Base-by-base conservation (phyloP, 2,797 vertebrate species). In the Brotula barbata region DNA sequence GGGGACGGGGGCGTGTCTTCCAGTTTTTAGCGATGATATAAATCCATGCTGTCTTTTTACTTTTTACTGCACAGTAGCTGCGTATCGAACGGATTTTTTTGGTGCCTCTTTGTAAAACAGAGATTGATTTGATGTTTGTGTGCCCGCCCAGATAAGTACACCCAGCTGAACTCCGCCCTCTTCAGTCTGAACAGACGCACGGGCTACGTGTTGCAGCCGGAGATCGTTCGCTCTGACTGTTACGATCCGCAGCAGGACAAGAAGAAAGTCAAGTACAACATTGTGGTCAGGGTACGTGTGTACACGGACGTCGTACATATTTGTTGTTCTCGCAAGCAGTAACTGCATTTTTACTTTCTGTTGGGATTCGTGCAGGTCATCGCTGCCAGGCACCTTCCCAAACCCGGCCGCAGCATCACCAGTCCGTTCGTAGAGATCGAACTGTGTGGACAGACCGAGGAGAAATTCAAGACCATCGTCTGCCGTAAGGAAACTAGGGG, bases 381-480 rank as follows among this genome's bases (percentile, higher is more conserved):
- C 1, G 97, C 92, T 36, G 97, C 97, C 64, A 89, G 97, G 45
- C 97, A 99, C 75, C 93, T 99, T 3, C 97, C 97, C 5, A 98
- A 96, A 61, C 89, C 78, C 1, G 92, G 95, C 3, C 92, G 97
- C 56, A 95, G 94, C 72, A 98, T 99, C 0, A 91, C 92, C 11
- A 98, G 95, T 72, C 97, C 97, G 1, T 99, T 99, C 51, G 94
- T 99, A 19, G 97, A 99, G 80, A 86, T 99, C 1, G 97, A 99
- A 76, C 88, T 99, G 64, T 98, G 94, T n/a, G 97, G 96, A 15
- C 92, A 96, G 60, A 91, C 91, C 0, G 96, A 99, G 37, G 95
- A 93, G 78, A 98, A 96, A 87, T 95, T 93, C 83, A 98, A 97
- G 90, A 97, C 96, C 0, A 88, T 86, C 0, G 96, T 99, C 54